Conservation (phyloP, 1,140 invertebrate genomes). For the Chymomyza costata region DNA sequence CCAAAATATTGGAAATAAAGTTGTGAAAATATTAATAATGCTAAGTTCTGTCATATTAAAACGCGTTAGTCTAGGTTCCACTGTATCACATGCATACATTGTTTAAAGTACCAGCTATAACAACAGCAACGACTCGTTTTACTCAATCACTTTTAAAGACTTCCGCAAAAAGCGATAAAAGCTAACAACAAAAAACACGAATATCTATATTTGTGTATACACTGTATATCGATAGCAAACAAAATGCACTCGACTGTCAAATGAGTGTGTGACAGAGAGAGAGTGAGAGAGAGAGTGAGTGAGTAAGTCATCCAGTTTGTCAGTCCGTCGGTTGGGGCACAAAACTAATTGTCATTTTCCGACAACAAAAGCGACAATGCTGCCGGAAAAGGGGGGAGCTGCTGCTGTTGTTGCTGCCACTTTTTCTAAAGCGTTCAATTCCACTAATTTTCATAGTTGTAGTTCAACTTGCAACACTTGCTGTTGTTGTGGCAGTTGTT, state of each 20-base stretch:
- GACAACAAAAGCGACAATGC: constrained; percentile 50
- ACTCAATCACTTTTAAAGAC: constrained; percentile 64
- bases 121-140: too few species aligned
- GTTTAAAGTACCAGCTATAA: too few species aligned
- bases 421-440: constrained; percentile 26
- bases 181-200: constrained; percentile 17
- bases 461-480: too few species aligned
- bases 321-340: too few species aligned
- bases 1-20: too few species aligned
- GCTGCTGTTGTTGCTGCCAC: constrained; percentile 13
- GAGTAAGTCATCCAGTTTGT: too few species aligned
- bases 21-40: too few species aligned
- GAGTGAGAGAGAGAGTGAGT: too few species aligned
- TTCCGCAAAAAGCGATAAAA: constrained; percentile 50
- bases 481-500: not conserved
- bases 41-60: too few species aligned
- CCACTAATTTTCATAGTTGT: constrained; percentile 5
- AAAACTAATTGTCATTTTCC: constrained; percentile 70
- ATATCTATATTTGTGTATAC: constrained; percentile 23
- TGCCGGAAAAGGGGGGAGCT: constrained; percentile 4
- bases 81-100: too few species aligned
- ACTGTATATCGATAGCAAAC: constrained; percentile 19
- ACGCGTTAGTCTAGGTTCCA: too few species aligned
- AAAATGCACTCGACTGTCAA: constrained; percentile 62
- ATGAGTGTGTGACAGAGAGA: too few species aligned